These are phyloP conservation scores for Parazoanthus atlanticus DNA, from an alignment of 92 coral and sea anemone species.

Conservation along the genomic window DNA sequence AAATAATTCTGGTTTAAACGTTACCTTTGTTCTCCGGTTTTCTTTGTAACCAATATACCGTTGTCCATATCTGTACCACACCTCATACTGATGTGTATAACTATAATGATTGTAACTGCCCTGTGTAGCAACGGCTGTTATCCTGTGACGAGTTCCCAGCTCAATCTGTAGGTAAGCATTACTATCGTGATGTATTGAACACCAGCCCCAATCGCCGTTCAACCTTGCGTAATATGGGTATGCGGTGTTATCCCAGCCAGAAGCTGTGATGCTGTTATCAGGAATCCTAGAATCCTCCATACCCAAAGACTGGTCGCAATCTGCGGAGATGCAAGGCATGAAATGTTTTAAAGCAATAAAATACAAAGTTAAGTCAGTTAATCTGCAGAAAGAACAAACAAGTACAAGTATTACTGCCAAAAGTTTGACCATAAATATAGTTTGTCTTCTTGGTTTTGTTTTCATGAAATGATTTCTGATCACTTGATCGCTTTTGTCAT, in stretches of 20 bases:
- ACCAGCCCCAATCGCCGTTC: slow-evolving; percentile 46
- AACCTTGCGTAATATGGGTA: slow-evolving; percentile 34
- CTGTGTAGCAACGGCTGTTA: slow-evolving; percentile 45
- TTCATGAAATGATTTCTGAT: too few species aligned
- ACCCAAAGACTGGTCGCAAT: slow-evolving; percentile 36
- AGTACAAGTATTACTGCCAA: too few species aligned
- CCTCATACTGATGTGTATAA: slow-evolving; percentile 13
- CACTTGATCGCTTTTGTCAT: too few species aligned
- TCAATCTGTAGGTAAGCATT: slow-evolving; percentile 38
- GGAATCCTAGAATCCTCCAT: slow-evolving; percentile 36
- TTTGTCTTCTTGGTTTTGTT: too few species aligned
- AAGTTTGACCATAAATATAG: too few species aligned
- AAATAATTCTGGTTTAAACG: not conserved
- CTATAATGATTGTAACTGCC: not conserved
- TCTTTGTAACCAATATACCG: not conserved
- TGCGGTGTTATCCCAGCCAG: not conserved
- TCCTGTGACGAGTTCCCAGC: slow-evolving; percentile 6
- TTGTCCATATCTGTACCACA: not conserved
- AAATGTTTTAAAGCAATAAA: not conserved
- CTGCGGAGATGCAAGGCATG: not conserved
- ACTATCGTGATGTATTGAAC: slow-evolving; percentile 17
- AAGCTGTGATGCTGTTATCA: slow-evolving; percentile 46
- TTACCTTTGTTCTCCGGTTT: slow-evolving; percentile 9
- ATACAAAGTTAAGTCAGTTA: too few species aligned
- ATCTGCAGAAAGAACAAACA: too few species aligned